Conservation (phyloP, 2,113 vertebrate genomes). For the Campylorhamphus procurvoides region DNA sequence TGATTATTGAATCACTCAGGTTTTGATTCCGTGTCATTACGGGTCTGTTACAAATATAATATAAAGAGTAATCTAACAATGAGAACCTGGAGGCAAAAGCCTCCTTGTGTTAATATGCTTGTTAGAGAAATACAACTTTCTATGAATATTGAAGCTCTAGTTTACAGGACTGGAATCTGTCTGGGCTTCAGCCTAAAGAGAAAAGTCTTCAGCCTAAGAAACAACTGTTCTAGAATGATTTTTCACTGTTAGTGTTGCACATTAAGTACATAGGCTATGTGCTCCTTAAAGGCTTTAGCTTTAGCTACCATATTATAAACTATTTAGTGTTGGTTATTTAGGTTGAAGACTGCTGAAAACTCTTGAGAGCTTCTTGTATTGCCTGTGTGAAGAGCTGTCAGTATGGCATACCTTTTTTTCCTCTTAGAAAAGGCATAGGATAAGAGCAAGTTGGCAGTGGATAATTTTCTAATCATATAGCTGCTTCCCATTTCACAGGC, state of each 20-base stretch:
- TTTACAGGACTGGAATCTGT: background rate
- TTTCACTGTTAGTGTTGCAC: background rate
- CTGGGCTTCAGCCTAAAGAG: slow-evolving; percentile 73
- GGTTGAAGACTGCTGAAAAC: slow-evolving; percentile 75
- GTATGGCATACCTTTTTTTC: slow-evolving; percentile 61
- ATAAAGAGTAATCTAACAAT: background rate
- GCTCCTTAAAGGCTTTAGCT: slow-evolving; percentile 77
- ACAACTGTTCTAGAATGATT: background rate
- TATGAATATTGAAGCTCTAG: background rate
- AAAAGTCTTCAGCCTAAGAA: slow-evolving; percentile 66
- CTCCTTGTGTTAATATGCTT: background rate
- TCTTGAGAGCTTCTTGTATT: slow-evolving; percentile 31
- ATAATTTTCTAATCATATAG: slow-evolving; percentile 26
- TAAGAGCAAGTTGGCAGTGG: background rate
- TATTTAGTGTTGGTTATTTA: slow-evolving; percentile 72
- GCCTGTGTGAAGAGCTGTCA: slow-evolving; percentile 50
- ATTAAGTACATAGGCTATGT: slow-evolving; percentile 74
- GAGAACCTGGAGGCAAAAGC: background rate
- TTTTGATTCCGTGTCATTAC: background rate
- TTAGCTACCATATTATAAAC: slow-evolving; percentile 76
- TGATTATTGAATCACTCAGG: background rate
- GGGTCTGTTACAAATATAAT: background rate
- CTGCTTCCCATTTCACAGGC: background rate
- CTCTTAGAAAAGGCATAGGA: slow-evolving; percentile 52
- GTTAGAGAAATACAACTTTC: background rate